These are phyloP conservation scores for Gobionotothen gibberifrons DNA, from an alignment of 2,797 vertebrate species.

Conservation along the genomic window DNA sequence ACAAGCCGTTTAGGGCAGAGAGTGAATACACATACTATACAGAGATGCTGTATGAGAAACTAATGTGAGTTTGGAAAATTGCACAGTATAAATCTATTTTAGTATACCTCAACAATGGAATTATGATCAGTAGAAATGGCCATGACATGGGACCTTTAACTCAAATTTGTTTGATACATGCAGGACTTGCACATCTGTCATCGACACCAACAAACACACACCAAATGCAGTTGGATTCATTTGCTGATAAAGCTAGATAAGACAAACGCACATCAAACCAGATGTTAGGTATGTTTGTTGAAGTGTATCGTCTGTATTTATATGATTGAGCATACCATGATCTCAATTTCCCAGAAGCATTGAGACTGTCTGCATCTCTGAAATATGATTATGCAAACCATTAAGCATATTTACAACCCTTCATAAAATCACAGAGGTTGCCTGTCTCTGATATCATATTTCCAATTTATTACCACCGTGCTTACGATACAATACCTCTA, in stretches of 20 bases:
- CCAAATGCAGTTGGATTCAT: too few relatives aligned
- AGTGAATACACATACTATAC: too few relatives aligned
- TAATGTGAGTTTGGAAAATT: too few relatives aligned
- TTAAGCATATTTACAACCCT: conserved; percentile 45
- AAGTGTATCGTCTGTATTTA: background rate
- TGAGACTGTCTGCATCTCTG: conserved; percentile 7
- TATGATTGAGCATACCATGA: background rate
- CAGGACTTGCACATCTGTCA: too few relatives aligned
- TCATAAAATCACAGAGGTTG: conserved; percentile 32
- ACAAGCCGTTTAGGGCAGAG: too few relatives aligned
- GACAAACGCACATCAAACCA: background rate
- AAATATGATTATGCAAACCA: conserved; percentile 35
- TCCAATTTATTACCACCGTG: conserved; percentile 18
- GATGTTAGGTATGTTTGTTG: background rate
- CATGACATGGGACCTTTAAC: too few relatives aligned
- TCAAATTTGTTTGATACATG: too few relatives aligned
- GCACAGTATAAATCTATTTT: too few relatives aligned
- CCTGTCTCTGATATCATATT: conserved; percentile 16
- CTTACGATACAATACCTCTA: conserved; percentile 24
- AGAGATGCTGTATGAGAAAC: too few relatives aligned
- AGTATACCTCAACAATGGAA: too few relatives aligned
- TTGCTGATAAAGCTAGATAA: conserved; percentile 20
- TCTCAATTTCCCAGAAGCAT: conserved; percentile 19
- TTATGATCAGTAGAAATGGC: too few relatives aligned
- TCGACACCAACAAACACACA: background rate